Conservation (phyloP, 1,140 invertebrate species). For the Penaeus japonicus region DNA sequence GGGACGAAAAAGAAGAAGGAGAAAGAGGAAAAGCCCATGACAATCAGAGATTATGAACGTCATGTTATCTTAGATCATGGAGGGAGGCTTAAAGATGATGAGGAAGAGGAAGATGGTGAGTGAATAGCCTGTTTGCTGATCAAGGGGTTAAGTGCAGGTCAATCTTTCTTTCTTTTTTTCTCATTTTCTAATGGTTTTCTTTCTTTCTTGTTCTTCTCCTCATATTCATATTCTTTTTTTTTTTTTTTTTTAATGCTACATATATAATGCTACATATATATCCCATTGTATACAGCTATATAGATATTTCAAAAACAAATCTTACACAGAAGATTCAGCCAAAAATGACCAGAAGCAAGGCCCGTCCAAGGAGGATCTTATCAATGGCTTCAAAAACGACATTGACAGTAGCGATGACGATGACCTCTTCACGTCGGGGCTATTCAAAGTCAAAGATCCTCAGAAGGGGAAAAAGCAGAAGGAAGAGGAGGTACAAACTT, state of each 20-base stretch:
- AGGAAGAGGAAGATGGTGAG: slow-evolving; percentile 67
- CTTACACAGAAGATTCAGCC: background rate
- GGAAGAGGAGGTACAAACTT: background rate
- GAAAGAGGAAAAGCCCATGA: slow-evolving; percentile 70
- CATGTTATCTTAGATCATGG: slow-evolving; percentile 77
- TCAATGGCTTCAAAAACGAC: slow-evolving; percentile 8
- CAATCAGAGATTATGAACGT: slow-evolving; percentile 81
- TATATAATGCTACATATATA: too few relatives aligned
- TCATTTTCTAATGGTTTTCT: background rate
- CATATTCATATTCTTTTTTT: too few relatives aligned
- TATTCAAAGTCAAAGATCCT: slow-evolving; percentile 26
- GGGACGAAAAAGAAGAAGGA: slow-evolving; percentile 61
- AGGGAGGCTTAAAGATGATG: slow-evolving; percentile 70
- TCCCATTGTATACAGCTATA: too few relatives aligned
- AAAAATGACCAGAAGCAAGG: background rate
- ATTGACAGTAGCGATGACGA: background rate
- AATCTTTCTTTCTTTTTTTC: background rate
- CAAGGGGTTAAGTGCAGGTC: background rate
- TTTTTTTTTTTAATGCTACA: too few relatives aligned
- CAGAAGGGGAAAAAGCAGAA: background rate
- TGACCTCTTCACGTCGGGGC: slow-evolving; percentile 20
- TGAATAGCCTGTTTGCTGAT: slow-evolving; percentile 65
- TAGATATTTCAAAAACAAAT: too few relatives aligned
- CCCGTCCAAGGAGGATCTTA: background rate
- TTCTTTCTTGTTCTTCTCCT: too few relatives aligned